Evolutionary conservation across 2,888 invertebrate genomes (phyloP), one percentile per base, ranked within the genome.

Genomic region (Oscheius myriophilus): DNA sequence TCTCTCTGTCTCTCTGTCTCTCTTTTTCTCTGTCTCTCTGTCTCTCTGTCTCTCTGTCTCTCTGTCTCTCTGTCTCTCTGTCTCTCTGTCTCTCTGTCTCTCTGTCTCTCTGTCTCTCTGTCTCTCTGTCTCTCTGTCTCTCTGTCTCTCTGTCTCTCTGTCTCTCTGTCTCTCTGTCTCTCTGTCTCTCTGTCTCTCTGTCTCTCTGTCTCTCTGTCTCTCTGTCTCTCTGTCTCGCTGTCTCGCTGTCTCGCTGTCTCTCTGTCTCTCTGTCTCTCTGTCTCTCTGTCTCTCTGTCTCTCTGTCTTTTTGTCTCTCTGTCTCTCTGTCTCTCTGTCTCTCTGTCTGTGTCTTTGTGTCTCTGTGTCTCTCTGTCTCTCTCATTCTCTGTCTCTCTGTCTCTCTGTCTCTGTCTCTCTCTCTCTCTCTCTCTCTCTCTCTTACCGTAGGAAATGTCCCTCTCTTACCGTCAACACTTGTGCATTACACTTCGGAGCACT

Each of bases 341-440:
- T 68, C 51, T 62, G 43, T 62, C 54, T 61, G 39, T 11, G 6
- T 3, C 46, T 46, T 12, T 46, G 6, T 46, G 11, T 46, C 46
- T 3, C 46, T 12, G 3, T 46, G 2, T 46, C 46, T 46, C 46
- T 46, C 46, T 46, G 6, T 46, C 46, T 12, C 16, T 46, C 46
- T 11, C 12, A 7, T 23, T 42, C 42, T 21, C 49, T 46, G 46
- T 58, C 49, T 45, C 43, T 39, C 46, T 46, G 23, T 55, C 49
- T 52, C 55, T 63, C 51, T 33, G 41, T n/a, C 42, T 43, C 52
- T 57, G 55, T 62, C 49, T 63, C 57, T 63, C 26, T 59, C 59
- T 52, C 57, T 69, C 55, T 46, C 55, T 18, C 69, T 55, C 46
- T 57, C 58, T 64, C 51, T 69, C 64, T 69, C 58, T 69, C 55